These are phyloP conservation scores for Phrynocephalus versicolor DNA, from an alignment of 2,113 vertebrate genomes.

Conservation along the genomic window DNA sequence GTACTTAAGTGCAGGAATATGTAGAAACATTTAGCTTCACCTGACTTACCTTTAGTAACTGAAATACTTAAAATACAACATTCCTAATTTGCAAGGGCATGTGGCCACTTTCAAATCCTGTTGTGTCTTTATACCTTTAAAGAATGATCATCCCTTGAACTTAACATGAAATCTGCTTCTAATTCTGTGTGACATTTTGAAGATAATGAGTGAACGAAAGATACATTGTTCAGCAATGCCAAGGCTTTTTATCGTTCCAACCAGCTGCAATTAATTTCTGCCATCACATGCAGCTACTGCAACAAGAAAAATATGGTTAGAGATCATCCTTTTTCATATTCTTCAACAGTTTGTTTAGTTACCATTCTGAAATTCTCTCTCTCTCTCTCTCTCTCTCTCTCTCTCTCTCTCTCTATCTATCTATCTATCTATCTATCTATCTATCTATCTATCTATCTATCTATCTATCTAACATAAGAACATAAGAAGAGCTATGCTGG, in stretches of 20 bases:
- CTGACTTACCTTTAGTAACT: slow-evolving; percentile 33
- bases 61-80: slow-evolving; percentile 35
- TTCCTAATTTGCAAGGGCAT: slow-evolving; percentile 51
- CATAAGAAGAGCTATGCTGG: too few relatives aligned
- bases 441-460: too few relatives aligned
- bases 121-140: slow-evolving; percentile 52
- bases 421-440: too few relatives aligned
- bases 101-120: slow-evolving; percentile 27
- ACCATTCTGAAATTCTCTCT: slow-evolving; percentile 32
- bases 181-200: slow-evolving; percentile 53
- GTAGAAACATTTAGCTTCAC: slow-evolving; percentile 11
- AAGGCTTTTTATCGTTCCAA: slow-evolving; percentile 11
- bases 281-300: slow-evolving; percentile 45
- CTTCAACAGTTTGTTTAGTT: slow-evolving; percentile 46
- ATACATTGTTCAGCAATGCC: slow-evolving; percentile 53
- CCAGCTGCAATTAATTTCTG: slow-evolving; percentile 69
- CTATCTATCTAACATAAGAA: too few relatives aligned
- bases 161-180: slow-evolving; percentile 65
- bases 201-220: slow-evolving; percentile 47
- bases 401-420: too few relatives aligned
- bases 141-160: slow-evolving; percentile 67
- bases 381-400: too few relatives aligned
- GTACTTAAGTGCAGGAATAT: too few relatives aligned
- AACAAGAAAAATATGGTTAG: slow-evolving; percentile 34
- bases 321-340: slow-evolving; percentile 32